phyloP scores from a whole-genome alignment of 2,113 vertebrate genomes.

The Cyprichromis sp. region DNA sequence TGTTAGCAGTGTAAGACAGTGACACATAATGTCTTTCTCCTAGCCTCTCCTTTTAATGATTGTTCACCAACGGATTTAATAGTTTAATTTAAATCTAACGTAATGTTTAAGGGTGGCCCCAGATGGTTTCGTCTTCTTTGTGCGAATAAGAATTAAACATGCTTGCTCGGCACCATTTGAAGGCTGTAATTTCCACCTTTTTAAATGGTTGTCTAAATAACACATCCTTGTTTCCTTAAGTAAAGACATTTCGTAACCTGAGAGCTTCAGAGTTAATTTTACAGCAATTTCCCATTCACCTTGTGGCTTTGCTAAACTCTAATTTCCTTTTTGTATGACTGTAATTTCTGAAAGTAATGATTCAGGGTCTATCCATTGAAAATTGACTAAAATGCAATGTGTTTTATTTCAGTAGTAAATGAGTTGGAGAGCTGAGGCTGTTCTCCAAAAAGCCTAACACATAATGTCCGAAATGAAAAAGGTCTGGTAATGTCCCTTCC shows the following conservation, averaged over 20 bases:
- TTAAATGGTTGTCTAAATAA: neutral
- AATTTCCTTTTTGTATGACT: neutral
- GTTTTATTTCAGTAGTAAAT: slow-evolving; percentile 21
- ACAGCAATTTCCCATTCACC: neutral
- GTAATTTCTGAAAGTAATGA: neutral
- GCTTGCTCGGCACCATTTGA: neutral
- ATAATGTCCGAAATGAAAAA: neutral
- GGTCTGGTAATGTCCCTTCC: neutral
- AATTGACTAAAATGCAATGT: slow-evolving; percentile 8
- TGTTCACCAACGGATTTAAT: neutral
- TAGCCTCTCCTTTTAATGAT: neutral
- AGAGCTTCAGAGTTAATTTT: neutral
- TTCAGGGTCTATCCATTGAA: neutral
- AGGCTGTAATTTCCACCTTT: neutral
- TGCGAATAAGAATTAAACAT: neutral
- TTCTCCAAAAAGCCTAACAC: slow-evolving; percentile 15
- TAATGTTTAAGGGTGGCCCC: neutral
- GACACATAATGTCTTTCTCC: neutral
- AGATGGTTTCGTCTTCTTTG: neutral
- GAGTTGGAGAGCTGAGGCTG: neutral
- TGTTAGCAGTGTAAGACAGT: neutral
- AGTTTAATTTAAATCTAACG: neutral
- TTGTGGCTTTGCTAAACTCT: neutral
- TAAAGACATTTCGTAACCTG: neutral
- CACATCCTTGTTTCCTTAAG: neutral